A percentile compares a stretch with the other conserved stretches of the same genome.
Conservation (phyloP, 2,888 invertebrate species). For the Leptothorax acervorum region DNA sequence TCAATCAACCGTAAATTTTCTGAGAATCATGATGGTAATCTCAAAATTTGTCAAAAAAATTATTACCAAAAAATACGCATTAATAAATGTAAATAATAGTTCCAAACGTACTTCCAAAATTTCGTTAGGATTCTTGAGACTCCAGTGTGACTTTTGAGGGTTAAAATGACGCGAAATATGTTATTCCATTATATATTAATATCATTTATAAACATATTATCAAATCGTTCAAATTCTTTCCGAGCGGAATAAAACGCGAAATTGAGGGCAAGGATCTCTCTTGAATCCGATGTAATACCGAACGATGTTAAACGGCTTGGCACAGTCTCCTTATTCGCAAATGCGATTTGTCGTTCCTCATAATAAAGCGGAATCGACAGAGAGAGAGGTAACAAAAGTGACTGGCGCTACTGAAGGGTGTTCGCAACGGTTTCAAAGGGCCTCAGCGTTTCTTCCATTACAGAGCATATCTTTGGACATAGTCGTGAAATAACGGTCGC, state of each 20-base stretch:
- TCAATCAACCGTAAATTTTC: no score
- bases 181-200: background rate
- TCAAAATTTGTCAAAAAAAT: no score
- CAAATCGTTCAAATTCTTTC: background rate
- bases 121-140: no score
- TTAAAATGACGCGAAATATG: background rate
- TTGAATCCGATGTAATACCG: background rate
- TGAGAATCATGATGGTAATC: no score
- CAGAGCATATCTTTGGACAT: conserved; percentile 41
- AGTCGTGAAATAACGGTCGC: conserved; percentile 38
- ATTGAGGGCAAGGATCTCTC: conserved; percentile 22
- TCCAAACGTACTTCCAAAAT: no score
- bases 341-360: conserved; percentile 44
- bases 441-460: conserved; percentile 41
- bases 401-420: conserved; percentile 21
- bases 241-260: background rate
- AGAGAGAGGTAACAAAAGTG: conserved; percentile 32
- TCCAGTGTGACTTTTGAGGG: no score
- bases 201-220: background rate
- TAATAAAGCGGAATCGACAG: conserved; percentile 43
- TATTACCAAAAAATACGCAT: no score
- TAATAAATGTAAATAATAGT: no score
- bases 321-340: conserved; percentile 38
- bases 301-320: conserved; percentile 33
- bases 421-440: conserved; percentile 39